Base-by-base conservation (phyloP, 1,140 invertebrate species). In the Drosophila trapezifrons region DNA sequence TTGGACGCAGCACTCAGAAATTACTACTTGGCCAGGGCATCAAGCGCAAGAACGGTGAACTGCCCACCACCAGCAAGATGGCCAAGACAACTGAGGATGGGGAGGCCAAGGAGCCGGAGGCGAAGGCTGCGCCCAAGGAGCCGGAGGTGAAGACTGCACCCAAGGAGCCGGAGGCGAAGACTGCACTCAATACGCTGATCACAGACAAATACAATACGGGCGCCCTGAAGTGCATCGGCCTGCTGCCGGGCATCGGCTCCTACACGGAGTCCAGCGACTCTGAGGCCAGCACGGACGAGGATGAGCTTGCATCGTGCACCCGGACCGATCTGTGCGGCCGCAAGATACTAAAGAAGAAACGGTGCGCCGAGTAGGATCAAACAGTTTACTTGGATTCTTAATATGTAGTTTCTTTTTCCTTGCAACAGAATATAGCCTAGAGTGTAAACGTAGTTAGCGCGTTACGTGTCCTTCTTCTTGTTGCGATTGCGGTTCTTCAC, bases 401-500 rank as follows among this genome's bases (percentile, higher is more conserved):
- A 80, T 45, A 42, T 75, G 59, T 77, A 84, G 42, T 54, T 54
- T 67, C 32, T 66, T 57, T 76, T 64, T 76, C 74, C 71, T 64
- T 71, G 78, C 65, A 80, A 64, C 56, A 62, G 62, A 81, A 84
- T 74, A 84, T 73, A 80, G 77, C 51, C 72, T 81, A 87, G 76
- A 76, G 25, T 51, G 51, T 78, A 79, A 77, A 74, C 47, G 40
- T 20, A 43, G 15, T 15, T 22, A 27, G 8, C 27, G 32, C 18
- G 15, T 43, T 90, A 85, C n/a, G 75, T 42, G 13, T 90, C 84
- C 73, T 77, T 83, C 47, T 91, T 92, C 40, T 91, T 92, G 75
- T 92, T 90, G 18, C 91, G 78, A 62, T 92, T 92, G 18, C 91
- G 82, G 60, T 98, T 99, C 92, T 99, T 99, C 27, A 99, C 98